A percentile compares a stretch with the other conserved stretches of the same genome.
phyloP scores from a whole-genome alignment of 2,888 invertebrate genomes.

The Nymphalis polychloros region DNA sequence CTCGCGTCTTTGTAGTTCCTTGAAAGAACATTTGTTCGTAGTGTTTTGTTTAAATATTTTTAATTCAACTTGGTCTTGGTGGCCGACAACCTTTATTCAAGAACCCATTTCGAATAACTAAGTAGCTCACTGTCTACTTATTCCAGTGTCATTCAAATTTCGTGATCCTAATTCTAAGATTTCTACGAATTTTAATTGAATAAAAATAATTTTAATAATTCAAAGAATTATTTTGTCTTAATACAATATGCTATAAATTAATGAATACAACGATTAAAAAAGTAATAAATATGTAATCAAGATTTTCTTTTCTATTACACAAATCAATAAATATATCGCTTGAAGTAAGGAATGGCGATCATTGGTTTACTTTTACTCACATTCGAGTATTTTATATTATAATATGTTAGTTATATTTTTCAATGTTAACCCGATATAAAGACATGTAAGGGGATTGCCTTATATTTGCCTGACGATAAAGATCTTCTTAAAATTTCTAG shows the following conservation, averaged over 20 bases:
- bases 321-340: no score
- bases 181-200: slow-evolving; percentile 22
- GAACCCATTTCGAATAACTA: slow-evolving; percentile 41
- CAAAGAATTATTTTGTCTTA: background rate
- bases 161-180: slow-evolving; percentile 40
- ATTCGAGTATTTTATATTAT: no score
- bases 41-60: slow-evolving; percentile 36
- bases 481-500: no score
- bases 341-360: no score
- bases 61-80: slow-evolving; percentile 25
- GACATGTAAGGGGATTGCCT: no score
- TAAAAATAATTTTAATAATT: background rate
- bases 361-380: no score
- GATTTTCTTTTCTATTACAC: no score
- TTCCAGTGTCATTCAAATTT: slow-evolving; percentile 40
- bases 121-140: slow-evolving; percentile 36
- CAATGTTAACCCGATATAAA: no score
- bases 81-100: slow-evolving; percentile 40
- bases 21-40: slow-evolving; percentile 51
- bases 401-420: no score
- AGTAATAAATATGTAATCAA: no score
- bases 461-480: no score
- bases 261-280: no score
- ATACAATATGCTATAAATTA: slow-evolving; percentile 12
- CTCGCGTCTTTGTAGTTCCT: slow-evolving; percentile 28